Evolutionary conservation across 2,888 invertebrate genomes (phyloP).

Genomic region (Ichneumoninae sp.): DNA sequence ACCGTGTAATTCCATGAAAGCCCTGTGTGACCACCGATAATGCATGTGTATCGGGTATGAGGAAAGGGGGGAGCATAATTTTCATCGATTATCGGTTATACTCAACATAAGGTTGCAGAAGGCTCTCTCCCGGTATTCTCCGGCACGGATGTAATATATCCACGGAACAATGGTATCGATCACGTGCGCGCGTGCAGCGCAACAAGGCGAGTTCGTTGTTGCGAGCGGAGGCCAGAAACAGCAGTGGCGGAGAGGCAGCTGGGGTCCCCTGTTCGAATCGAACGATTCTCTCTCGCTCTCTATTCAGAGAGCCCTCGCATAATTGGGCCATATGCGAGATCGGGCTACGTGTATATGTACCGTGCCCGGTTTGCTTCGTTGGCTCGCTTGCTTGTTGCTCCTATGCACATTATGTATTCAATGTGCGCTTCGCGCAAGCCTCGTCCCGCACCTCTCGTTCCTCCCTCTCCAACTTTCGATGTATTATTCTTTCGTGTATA

Average conservation of each 20-base stretch:
- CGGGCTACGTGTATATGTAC: neutral
- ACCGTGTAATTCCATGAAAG: conserved; percentile 1
- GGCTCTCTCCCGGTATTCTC: conserved; percentile 10
- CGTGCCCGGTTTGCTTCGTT: neutral
- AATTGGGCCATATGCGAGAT: conserved; percentile 48
- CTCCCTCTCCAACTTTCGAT: neutral
- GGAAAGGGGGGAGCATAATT: conserved; percentile 14
- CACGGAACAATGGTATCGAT: conserved; percentile 46
- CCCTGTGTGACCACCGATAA: neutral
- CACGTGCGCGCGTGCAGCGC: conserved; percentile 18
- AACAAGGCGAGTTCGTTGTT: conserved; percentile 16
- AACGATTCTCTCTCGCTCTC: conserved; percentile 35
- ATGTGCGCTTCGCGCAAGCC: conserved; percentile 17
- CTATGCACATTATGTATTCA: conserved; percentile 37
- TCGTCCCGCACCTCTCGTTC: conserved; percentile 6
- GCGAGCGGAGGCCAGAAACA: conserved; percentile 21
- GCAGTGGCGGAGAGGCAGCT: conserved; percentile 9
- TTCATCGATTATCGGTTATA: conserved; percentile 29
- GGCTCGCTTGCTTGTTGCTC: conserved; percentile 17
- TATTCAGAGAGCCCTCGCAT: conserved; percentile 42
- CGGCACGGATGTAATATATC: conserved; percentile 14
- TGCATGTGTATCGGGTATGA: conserved; percentile 3
- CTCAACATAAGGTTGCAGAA: conserved; percentile 10
- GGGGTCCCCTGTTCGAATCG: neutral
- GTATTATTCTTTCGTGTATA: conserved; percentile 21